These are phyloP conservation scores for Philopotamus ludificatus DNA, from an alignment of 1,140 invertebrate genomes.

Conservation along the genomic window DNA sequence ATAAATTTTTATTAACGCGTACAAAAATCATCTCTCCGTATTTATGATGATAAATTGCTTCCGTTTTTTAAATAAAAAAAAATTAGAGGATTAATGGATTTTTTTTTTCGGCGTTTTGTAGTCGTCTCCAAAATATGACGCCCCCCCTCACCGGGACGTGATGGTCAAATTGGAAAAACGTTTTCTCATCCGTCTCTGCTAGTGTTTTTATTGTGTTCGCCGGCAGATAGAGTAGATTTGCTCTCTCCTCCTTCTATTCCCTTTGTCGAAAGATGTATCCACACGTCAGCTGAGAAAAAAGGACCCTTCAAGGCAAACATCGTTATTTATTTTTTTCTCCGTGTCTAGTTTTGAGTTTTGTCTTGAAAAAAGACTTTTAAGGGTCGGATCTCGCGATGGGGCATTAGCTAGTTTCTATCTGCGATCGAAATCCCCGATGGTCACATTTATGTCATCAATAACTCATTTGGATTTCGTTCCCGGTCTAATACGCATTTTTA, in stretches of 20 bases:
- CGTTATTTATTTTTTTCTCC: slow-evolving; percentile 16
- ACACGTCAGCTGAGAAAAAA: not conserved
- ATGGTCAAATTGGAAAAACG: slow-evolving; percentile 7
- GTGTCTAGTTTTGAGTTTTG: not conserved
- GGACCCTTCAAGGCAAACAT: slow-evolving; percentile 13
- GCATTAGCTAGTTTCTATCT: slow-evolving; percentile 14
- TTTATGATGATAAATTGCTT: too few relatives aligned
- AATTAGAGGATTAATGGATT: not conserved
- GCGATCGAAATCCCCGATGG: too few relatives aligned
- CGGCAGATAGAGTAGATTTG: not conserved
- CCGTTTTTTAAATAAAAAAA: too few relatives aligned
- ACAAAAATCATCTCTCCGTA: too few relatives aligned
- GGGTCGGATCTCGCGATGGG: slow-evolving; percentile 11
- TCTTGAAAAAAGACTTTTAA: slow-evolving; percentile 4
- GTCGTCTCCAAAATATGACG: slow-evolving; percentile 17
- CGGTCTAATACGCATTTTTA: too few relatives aligned
- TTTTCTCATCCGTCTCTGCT: not conserved
- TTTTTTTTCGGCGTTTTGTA: slow-evolving; percentile 4
- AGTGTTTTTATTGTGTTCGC: not conserved
- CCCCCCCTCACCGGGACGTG: not conserved
- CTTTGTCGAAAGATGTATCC: not conserved
- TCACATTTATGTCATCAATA: too few relatives aligned
- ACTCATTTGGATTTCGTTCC: too few relatives aligned
- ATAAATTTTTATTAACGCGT: too few relatives aligned
- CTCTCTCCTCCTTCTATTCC: not conserved